Evolutionary conservation across 2,113 vertebrate species (phyloP).

Genomic region (Orthonyx spaldingii): DNA sequence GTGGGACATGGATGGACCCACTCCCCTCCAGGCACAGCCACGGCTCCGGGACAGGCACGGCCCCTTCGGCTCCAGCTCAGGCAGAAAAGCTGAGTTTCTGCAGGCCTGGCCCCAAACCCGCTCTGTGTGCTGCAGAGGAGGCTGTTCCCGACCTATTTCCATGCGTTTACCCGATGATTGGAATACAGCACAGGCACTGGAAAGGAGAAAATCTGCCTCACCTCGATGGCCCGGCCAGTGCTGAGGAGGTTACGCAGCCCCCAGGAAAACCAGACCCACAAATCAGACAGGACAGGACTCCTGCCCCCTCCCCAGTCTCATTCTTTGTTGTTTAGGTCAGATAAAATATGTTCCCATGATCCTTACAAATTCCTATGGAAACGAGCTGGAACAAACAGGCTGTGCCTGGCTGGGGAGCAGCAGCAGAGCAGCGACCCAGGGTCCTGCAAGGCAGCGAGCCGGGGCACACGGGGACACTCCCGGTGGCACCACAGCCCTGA

Average conservation of each 20-base stretch:
- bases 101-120: neutral
- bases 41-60: neutral
- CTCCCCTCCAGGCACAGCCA: neutral
- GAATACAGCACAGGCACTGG: neutral
- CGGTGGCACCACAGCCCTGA: neutral
- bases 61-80: neutral
- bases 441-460: neutral
- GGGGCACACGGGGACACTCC: rapidly evolving
- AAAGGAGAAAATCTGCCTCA: neutral
- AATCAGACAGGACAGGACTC: neutral
- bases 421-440: neutral
- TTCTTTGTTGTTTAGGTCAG: neutral
- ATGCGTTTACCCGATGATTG: neutral
- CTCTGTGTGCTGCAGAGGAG: neutral
- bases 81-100: neutral
- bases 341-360: neutral
- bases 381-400: neutral
- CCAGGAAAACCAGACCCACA: neutral
- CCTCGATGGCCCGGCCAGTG: neutral
- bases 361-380: neutral
- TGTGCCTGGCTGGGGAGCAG: neutral
- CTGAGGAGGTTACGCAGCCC: neutral
- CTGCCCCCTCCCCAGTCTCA: neutral
- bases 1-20: rapidly evolving
- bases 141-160: neutral